Evolutionary conservation across 2,113 vertebrate species (phyloP).

Genomic region (Columba livia): DNA sequence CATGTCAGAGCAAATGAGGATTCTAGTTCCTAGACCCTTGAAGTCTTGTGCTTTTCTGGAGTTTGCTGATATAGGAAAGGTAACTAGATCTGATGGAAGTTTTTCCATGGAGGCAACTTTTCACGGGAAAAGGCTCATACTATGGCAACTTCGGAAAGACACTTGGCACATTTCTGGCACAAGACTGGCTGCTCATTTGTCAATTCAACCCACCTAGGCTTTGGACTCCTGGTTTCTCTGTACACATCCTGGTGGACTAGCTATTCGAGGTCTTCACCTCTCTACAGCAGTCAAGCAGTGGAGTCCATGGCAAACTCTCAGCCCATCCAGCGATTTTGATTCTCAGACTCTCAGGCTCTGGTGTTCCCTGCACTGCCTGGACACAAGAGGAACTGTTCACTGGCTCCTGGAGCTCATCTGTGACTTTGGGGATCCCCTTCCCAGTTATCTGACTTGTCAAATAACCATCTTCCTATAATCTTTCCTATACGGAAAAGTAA

Average conservation of each 20-base stretch:
- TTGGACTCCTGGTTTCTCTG: background rate
- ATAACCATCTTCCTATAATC: background rate
- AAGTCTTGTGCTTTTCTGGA: background rate
- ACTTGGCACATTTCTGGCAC: background rate
- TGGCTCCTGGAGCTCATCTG: background rate
- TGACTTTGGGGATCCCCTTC: background rate
- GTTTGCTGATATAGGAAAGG: background rate
- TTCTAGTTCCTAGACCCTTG: background rate
- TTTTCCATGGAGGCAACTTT: background rate
- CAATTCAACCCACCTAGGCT: background rate
- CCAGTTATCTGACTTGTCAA: background rate
- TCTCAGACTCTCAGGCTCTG: background rate
- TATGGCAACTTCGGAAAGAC: background rate
- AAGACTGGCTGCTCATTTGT: background rate
- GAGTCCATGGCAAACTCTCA: background rate
- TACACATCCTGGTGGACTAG: fast-evolving
- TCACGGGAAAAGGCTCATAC: background rate
- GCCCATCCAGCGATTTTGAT: background rate
- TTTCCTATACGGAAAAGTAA: background rate
- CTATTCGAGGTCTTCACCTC: background rate
- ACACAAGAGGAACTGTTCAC: background rate
- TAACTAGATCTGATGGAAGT: background rate
- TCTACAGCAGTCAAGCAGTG: background rate
- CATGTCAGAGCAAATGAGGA: background rate
- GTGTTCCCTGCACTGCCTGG: background rate